These are phyloP conservation scores for Glyptemys insculpta DNA, from an alignment of 2,797 vertebrate genomes.

Conservation along the genomic window DNA sequence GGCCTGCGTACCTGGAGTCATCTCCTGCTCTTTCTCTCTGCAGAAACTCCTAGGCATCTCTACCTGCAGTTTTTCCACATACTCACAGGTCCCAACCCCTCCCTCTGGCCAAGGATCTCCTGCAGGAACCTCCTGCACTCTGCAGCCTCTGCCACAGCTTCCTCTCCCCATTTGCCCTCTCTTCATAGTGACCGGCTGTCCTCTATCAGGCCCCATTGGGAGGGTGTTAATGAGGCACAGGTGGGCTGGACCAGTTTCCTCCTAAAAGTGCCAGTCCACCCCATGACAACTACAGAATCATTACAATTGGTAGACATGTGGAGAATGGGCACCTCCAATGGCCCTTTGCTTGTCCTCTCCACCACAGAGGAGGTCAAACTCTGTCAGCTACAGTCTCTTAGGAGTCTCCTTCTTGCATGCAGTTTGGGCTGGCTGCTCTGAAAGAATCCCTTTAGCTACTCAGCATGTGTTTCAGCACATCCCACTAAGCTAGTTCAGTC, in stretches of 20 bases:
- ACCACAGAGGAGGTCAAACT: neutral
- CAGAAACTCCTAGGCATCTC: neutral
- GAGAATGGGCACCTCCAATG: neutral
- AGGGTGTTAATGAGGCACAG: neutral
- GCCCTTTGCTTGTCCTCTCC: neutral
- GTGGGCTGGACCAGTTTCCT: neutral
- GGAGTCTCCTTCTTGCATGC: neutral
- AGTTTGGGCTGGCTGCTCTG: neutral
- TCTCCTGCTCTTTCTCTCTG: neutral
- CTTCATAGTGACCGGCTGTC: neutral
- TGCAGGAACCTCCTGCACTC: neutral
- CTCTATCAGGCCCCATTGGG: no score
- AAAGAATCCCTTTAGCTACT: neutral
- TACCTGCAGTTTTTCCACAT: neutral
- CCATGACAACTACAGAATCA: neutral
- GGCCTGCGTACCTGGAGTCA: neutral
- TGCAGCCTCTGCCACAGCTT: neutral
- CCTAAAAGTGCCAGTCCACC: neutral
- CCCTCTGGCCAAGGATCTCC: neutral
- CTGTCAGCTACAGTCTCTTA: neutral
- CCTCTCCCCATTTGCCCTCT: neutral
- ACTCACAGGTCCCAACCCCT: neutral
- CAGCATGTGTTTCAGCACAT: neutral
- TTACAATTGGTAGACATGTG: neutral
- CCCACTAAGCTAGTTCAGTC: neutral